Evolutionary conservation across 2,113 vertebrate genomes (phyloP).

Genomic region (Galemys pyrenaicus): DNA sequence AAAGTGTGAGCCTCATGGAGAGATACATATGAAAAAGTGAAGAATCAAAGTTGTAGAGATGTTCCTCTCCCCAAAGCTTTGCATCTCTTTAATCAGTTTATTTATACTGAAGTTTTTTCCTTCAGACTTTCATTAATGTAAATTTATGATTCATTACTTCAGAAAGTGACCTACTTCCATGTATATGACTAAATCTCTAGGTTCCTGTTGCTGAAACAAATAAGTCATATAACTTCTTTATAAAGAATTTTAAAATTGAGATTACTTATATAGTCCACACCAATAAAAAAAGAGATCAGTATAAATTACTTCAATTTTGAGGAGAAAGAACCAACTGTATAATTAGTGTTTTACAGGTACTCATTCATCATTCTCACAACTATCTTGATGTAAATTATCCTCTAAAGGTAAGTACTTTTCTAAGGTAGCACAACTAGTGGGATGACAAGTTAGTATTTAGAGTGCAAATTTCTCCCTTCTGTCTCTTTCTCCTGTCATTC

Average conservation of each 20-base stretch:
- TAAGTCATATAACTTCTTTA: background rate
- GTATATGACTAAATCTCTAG: background rate
- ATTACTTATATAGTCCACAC: background rate
- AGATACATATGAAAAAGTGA: background rate
- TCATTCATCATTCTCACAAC: background rate
- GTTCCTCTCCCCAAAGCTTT: background rate
- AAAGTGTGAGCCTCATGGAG: background rate
- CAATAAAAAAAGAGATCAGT: background rate
- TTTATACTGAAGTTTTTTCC: background rate
- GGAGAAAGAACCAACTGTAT: background rate
- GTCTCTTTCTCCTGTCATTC: background rate
- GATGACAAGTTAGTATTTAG: background rate
- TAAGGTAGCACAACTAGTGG: background rate
- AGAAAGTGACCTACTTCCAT: background rate
- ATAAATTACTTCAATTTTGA: constrained; percentile 17
- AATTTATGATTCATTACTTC: background rate
- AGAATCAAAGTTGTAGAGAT: background rate
- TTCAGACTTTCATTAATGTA: background rate
- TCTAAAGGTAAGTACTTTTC: background rate
- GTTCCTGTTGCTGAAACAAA: background rate
- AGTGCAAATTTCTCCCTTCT: background rate
- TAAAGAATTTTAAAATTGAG: background rate
- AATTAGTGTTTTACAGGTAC: background rate
- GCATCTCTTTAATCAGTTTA: background rate
- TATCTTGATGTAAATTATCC: background rate